Base-by-base conservation (phyloP, 2,888 invertebrate genomes). In the Dioctria linearis region DNA sequence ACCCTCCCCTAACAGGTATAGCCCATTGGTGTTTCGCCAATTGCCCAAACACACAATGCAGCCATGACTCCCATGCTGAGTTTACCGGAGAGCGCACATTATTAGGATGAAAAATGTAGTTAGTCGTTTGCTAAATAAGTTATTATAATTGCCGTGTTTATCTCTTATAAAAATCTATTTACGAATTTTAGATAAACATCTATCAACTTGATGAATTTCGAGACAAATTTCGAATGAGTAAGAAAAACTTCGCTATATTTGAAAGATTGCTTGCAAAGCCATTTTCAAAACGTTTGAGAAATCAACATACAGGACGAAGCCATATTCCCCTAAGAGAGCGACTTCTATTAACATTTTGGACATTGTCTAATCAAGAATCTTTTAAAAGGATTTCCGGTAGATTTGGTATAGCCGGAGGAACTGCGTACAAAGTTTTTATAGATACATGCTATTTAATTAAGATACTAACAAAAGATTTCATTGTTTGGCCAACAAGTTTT, bases 161-260 rank as follows among this genome's bases (percentile, higher is more conserved):
- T 25, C 2, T 25, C 2, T 0, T 25, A 25, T 25, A 25, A 25
- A 25, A 25, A 25, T 25, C 25, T 25, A 25, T 25, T 25, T 25
- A 25, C 25, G 25, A 25, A 25, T 54, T 54, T 54, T n/a, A 54
- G 54, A 6, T 54, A 11, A 54, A 11, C 54, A 54, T 11, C 11
- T 54, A 54, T 11, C 54, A 54, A n/a, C 54, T n/a, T 54, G 54
- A 54, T 54, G 54, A 11, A 11, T 54, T 54, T 54, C 54, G 54
- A 4, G 54, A 54, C 4, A 54, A 54, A 54, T 54, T 54, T n/a
- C 54, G 54, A 4, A 11, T 54, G 11, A 54, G 54, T 54, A 54
- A 54, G 11, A 54, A 2, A 54, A 54, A n/a, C 11, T 11, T 54
- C 11, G 54, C n/a, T 54, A 4, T 54, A 4, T n/a, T 54, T 4